Evolutionary conservation across 1,140 invertebrate species (phyloP), one percentile per base, ranked within the genome.

Genomic region (Psilanteris sp.): DNA sequence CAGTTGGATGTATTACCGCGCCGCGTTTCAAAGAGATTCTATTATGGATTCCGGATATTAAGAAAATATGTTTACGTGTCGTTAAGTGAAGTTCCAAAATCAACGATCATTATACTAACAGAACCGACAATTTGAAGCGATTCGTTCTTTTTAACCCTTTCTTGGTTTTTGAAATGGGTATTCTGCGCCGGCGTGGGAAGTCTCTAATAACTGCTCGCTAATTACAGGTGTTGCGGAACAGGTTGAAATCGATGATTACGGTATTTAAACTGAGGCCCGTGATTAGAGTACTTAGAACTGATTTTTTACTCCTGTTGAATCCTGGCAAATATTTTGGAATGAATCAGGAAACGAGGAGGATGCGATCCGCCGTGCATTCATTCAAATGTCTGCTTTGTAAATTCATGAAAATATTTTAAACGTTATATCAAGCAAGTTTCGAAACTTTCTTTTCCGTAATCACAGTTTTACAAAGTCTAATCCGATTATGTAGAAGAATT

Each of bases 161-260:
- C 55, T 71, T 22, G 36, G 43, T 62, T 72, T 61, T 52, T 27
- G 24, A 67, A 41, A 55, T 32, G 36, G 29, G 39, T 31, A 54
- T 55, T 61, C 44, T 29, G 26, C 11, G 11, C 62, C 67, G 36
- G 74, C 74, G 74, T 77, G 74, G 74, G 74, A 77, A 77, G 67
- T 68, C 55, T 48, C 39, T 61, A 62, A 71, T 77, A 70, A 62
- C 37, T 39, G 59, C 13, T 48, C 24, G 62, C 55, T 77, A 77
- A 77, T 77, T 77, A 37, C 15, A 48, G 36, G 54, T 67, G 59
- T 71, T 61, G 61, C 44, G 24, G 61, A 72, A 62, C 74, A 72
- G 55, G 67, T 72, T 72, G 61, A 77, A 77, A 77, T 77, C 74
- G 41, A 70, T 71, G 75, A 73, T 77, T 77, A 77, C 68, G 48